Evolutionary conservation across 1,140 invertebrate species (phyloP), one percentile per base, ranked within the genome.

Genomic region (Branchinecta lindahli): DNA sequence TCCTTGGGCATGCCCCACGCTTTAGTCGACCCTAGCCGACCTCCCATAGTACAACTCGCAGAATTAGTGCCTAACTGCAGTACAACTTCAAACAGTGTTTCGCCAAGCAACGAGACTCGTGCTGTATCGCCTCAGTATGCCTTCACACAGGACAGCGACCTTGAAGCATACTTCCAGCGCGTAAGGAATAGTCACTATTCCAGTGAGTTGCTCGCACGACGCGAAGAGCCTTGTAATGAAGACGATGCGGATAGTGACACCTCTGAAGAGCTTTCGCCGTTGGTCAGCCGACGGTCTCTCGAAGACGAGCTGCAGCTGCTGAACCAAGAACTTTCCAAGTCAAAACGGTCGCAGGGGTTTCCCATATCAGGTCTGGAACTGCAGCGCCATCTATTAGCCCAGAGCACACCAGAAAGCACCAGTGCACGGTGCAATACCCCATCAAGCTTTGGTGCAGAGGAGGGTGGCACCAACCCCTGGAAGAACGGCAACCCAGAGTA

Each of bases 401-500:
- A 44, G 15, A 65, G 68, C 18, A 33, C 33, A 33, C 33, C 33
- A 33, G 52, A 61, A 20, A 61, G 52, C 18, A 61, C 18, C 18
- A 20, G 18, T 15, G 52, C 12, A 12, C 12, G 52, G 18, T 61
- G 52, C 18, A 61, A 61, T 20, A 61, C 52, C 12, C 52, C 52
- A 61, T 61, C 52, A 15, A 15, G 12, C 12, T 72, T 75, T 84
- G 70, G 84, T 83, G 74, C 82, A 82, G 75, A 82, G 83, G 73
- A 83, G 83, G 76, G 82, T 80, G n/a, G 83, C 84, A 79, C 7
- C 46, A 52, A 9, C 1, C 81, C 82, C 69, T 77, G 84, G 7
- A 87, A 87, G 83, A 81, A 84, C 66, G 87, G 88, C 12, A 88
- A 87, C 78, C 87, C 87, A 8, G 85, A 87, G 71, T 89, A 89